A percentile compares a stretch with the other conserved stretches of the same genome.
Evolutionary conservation across 2,113 vertebrate species (phyloP).

Genomic region (Rhinolophus sinicus): DNA sequence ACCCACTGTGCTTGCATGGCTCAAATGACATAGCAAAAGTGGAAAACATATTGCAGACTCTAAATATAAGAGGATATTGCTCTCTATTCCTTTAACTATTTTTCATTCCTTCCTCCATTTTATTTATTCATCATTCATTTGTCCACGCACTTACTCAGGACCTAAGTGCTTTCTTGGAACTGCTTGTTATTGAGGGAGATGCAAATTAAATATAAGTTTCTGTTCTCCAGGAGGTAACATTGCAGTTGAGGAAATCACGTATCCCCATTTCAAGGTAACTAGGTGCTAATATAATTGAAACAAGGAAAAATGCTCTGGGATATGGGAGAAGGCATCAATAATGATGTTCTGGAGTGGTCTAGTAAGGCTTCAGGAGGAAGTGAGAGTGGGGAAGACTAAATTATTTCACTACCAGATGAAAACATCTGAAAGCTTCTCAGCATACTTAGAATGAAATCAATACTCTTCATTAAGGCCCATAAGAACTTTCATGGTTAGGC

Average conservation of each 20-base stretch:
- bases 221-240: not conserved
- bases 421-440: not conserved
- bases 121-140: constrained; percentile 35
- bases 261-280: not conserved
- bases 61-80: not conserved
- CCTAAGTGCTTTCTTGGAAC: constrained; percentile 26
- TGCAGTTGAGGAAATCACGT: not conserved
- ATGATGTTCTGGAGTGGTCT: not conserved
- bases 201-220: not conserved
- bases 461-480: not conserved
- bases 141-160: not conserved
- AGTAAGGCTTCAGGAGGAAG: not conserved
- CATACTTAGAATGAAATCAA: not conserved
- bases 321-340: not conserved
- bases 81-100: not conserved
- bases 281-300: not conserved
- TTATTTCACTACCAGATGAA: not conserved
- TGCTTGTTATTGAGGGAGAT: not conserved
- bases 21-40: not conserved
- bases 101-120: not conserved
- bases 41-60: not conserved
- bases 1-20: not conserved
- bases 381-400: not conserved
- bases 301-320: not conserved
- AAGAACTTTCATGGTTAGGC: not conserved